These are phyloP conservation scores for Drosophila paramelanica DNA, from an alignment of 2,888 invertebrate species.

Conservation along the genomic window DNA sequence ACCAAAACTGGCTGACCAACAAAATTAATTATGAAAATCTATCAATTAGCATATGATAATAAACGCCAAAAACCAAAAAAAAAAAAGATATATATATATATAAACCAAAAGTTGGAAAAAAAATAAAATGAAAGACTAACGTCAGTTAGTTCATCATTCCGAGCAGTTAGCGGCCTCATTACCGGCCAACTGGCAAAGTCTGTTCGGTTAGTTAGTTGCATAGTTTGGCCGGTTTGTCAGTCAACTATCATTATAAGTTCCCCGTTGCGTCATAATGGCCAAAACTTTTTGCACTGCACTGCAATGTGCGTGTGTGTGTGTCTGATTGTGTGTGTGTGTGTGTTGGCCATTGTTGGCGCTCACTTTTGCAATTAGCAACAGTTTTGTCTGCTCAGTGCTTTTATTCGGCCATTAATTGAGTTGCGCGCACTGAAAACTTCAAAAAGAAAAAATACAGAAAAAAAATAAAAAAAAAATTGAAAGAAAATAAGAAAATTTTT, in stretches of 20 bases:
- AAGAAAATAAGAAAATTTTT: slow-evolving; percentile 11
- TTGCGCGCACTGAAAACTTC: slow-evolving; percentile 59
- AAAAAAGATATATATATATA: too few relatives aligned
- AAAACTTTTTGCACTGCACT: slow-evolving; percentile 62
- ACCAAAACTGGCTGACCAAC: slow-evolving; percentile 20
- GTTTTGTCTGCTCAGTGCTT: slow-evolving; percentile 77
- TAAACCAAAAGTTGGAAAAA: not conserved
- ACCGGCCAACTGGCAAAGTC: slow-evolving; percentile 66
- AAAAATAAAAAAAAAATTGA: slow-evolving; percentile 9
- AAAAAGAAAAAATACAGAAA: slow-evolving; percentile 22
- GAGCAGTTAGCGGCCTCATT: slow-evolving; percentile 58
- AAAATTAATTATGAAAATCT: slow-evolving; percentile 39
- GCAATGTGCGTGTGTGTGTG: slow-evolving; percentile 12
- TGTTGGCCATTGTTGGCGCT: slow-evolving; percentile 46
- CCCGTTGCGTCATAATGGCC: slow-evolving; percentile 80
- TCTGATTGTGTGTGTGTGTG: slow-evolving; percentile 31
- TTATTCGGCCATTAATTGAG: slow-evolving; percentile 79
- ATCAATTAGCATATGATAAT: slow-evolving; percentile 50
- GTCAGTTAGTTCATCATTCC: slow-evolving; percentile 42
- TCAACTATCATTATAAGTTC: slow-evolving; percentile 83
- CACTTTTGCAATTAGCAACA: slow-evolving; percentile 79
- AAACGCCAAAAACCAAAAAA: not conserved
- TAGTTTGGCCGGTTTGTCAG: slow-evolving; percentile 73
- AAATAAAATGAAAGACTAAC: not conserved
- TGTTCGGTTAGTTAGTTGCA: slow-evolving; percentile 61